Evolutionary conservation across 1,140 invertebrate genomes (phyloP).

Genomic region (Colletes gigas): DNA sequence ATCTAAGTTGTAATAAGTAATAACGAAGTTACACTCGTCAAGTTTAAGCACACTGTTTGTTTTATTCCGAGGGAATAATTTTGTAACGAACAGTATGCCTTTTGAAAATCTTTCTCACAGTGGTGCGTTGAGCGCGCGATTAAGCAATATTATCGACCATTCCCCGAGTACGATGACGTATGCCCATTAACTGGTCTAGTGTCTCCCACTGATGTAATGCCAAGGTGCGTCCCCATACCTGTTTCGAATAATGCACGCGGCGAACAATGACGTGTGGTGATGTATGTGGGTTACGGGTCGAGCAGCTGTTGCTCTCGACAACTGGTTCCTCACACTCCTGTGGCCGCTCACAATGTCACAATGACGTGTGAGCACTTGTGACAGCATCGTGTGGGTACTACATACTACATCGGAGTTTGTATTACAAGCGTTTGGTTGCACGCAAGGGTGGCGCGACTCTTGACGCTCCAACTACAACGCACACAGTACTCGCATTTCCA

Average conservation of each 20-base stretch:
- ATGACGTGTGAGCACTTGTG: constrained; percentile 79
- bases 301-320: constrained; percentile 78
- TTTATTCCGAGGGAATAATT: no score
- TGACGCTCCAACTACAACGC: constrained; percentile 70
- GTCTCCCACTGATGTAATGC: constrained; percentile 58
- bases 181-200: constrained; percentile 62
- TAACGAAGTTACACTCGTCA: no score
- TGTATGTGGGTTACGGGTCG: constrained; percentile 80
- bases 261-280: constrained; percentile 79
- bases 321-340: constrained; percentile 74
- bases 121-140: constrained; percentile 36
- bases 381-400: constrained; percentile 75
- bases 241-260: constrained; percentile 72
- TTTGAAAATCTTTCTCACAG: constrained; percentile 24
- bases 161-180: constrained; percentile 59
- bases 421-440: constrained; percentile 77
- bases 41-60: no score
- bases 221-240: constrained; percentile 72
- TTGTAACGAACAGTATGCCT: neutral
- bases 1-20: no score
- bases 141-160: constrained; percentile 55
- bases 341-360: constrained; percentile 77
- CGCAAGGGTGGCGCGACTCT: constrained; percentile 75
- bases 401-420: constrained; percentile 73
- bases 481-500: constrained; percentile 56